Evolutionary conservation across 2,888 invertebrate species (phyloP).

Genomic region (Rotaria macrura): DNA sequence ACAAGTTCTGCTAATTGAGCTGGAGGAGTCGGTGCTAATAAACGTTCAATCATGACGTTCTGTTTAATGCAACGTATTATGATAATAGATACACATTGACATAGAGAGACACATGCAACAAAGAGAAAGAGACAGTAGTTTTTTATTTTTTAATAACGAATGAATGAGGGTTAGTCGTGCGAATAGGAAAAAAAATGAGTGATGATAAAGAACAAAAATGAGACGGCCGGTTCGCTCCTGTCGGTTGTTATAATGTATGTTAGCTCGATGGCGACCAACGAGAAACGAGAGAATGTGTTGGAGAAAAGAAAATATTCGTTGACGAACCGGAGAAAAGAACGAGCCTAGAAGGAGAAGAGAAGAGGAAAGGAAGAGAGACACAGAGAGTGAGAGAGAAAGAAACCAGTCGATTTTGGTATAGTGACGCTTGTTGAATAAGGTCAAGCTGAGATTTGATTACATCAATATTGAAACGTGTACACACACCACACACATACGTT

Average conservation of each 20-base stretch:
- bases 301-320: conserved; percentile 2
- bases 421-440: conserved; percentile 15
- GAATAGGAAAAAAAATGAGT: neutral
- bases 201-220: neutral
- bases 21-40: neutral
- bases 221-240: neutral
- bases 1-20: neutral
- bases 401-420: neutral
- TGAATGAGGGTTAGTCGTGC: neutral
- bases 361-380: neutral
- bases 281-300: neutral
- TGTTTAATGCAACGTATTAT: neutral
- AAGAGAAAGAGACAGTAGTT: too few species aligned
- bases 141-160: too few species aligned
- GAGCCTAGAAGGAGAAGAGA: too few species aligned
- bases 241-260: neutral
- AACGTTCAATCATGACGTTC: neutral
- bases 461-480: conserved; percentile 2
- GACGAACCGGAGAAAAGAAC: conserved; percentile 6
- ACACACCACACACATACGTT: neutral
- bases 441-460: conserved; percentile 15
- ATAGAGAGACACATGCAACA: too few species aligned
- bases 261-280: neutral
- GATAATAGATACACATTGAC: neutral
- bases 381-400: neutral